A percentile compares a stretch with the other conserved stretches of the same genome.
Evolutionary conservation across 2,797 vertebrate species (phyloP).

Genomic region (Threskiornis aethiopicus): DNA sequence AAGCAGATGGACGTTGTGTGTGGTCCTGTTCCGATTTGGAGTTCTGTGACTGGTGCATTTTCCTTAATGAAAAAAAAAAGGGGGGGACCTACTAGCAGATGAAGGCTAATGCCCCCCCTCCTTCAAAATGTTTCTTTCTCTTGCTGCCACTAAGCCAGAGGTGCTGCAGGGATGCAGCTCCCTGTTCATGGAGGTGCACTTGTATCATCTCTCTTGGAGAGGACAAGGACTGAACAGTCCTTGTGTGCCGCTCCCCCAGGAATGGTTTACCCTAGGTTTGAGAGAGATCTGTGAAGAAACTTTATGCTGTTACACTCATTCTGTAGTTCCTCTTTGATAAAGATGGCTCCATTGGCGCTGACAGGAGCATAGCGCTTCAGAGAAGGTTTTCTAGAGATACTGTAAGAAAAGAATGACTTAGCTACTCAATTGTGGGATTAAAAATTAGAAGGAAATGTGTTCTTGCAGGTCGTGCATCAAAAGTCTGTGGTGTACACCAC

Average conservation of each 20-base stretch:
- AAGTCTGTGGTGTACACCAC: background rate
- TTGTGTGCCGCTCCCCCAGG: too few relatives aligned
- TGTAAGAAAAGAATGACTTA: background rate
- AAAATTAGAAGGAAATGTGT: background rate
- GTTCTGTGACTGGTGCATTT: background rate
- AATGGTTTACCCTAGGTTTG: background rate
- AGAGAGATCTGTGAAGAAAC: background rate
- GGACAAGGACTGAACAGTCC: background rate
- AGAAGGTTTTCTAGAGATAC: background rate
- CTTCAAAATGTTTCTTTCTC: background rate
- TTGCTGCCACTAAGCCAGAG: fast-evolving
- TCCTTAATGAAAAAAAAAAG: background rate
- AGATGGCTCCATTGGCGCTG: background rate
- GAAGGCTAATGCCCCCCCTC: too few relatives aligned
- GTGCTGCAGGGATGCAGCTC: background rate
- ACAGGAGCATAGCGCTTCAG: background rate
- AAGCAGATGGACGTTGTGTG: fast-evolving
- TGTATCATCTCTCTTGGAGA: background rate
- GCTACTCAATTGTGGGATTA: background rate
- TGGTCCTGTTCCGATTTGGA: background rate
- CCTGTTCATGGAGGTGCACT: too few relatives aligned
- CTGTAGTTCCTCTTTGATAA: background rate
- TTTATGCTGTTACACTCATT: background rate
- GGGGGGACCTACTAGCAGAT: fast-evolving
- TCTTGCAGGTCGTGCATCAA: background rate